Conservation (phyloP, 2,797 vertebrate species). For the Enteromius anoplus region DNA sequence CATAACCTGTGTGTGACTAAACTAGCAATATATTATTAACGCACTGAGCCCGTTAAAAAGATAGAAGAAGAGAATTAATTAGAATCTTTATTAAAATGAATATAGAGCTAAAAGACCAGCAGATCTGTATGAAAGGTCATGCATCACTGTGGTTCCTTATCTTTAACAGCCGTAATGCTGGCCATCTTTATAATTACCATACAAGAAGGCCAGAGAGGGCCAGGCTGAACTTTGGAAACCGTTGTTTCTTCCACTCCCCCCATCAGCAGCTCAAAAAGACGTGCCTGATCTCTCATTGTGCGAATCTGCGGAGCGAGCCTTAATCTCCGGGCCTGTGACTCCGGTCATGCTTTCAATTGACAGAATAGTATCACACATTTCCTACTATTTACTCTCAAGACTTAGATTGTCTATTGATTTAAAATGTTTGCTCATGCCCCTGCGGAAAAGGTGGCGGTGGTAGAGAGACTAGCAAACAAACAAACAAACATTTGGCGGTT, state of each 20-base stretch:
- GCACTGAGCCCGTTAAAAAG: background rate
- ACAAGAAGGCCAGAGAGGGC: constrained; percentile 66
- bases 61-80: background rate
- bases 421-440: constrained; percentile 84
- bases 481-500: constrained; percentile 75
- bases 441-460: constrained; percentile 61
- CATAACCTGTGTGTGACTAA: constrained; percentile 16
- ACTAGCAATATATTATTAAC: constrained; percentile 1
- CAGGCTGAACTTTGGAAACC: constrained; percentile 69
- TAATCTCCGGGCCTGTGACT: constrained; percentile 78
- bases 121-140: constrained; percentile 30
- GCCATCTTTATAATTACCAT: constrained; percentile 6
- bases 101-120: constrained; percentile 2
- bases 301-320: constrained; percentile 72
- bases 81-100: background rate
- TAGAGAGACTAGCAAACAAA: constrained; percentile 72
- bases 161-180: constrained; percentile 45
- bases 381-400: constrained; percentile 84
- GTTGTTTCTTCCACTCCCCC: constrained; percentile 73
- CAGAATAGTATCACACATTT: constrained; percentile 81
- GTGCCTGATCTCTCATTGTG: constrained; percentile 71
- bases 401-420: constrained; percentile 94
- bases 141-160: constrained; percentile 38
- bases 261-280: constrained; percentile 67
- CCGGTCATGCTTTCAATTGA: constrained; percentile 77